phyloP scores from a whole-genome alignment of 2,113 vertebrate species.

The Asarcornis scutulata region DNA sequence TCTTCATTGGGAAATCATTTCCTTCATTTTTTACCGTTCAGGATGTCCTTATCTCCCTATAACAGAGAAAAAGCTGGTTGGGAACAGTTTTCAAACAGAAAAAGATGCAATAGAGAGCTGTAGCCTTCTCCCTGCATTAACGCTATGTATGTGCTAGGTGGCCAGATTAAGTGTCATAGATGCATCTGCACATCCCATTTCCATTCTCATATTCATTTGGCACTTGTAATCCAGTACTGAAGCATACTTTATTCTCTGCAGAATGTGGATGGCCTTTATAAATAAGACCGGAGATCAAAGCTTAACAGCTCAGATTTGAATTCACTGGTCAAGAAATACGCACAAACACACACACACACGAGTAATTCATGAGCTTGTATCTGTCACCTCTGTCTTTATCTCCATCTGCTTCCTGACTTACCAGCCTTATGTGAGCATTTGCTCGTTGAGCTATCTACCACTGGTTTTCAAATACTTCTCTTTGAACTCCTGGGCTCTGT shows the following conservation, averaged over 20 bases:
- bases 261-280: neutral
- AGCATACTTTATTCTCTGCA: slow-evolving; percentile 15
- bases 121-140: neutral
- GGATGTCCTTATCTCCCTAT: neutral
- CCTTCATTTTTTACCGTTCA: neutral
- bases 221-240: neutral
- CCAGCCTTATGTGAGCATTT: neutral
- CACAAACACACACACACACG: neutral
- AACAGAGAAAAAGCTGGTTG: neutral
- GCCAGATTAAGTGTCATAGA: neutral
- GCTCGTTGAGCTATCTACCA: neutral
- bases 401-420: neutral
- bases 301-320: neutral
- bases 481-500: neutral
- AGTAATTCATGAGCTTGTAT: neutral
- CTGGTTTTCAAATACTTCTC: neutral
- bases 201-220: neutral
- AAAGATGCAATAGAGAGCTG: neutral
- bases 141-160: neutral
- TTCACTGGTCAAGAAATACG: neutral
- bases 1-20: neutral
- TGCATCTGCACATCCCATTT: neutral
- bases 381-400: neutral
- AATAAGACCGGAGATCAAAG: neutral
- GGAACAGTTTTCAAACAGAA: neutral